Conservation (phyloP, 2,113 vertebrate species). For the Dendropsophus ebraccatus region DNA sequence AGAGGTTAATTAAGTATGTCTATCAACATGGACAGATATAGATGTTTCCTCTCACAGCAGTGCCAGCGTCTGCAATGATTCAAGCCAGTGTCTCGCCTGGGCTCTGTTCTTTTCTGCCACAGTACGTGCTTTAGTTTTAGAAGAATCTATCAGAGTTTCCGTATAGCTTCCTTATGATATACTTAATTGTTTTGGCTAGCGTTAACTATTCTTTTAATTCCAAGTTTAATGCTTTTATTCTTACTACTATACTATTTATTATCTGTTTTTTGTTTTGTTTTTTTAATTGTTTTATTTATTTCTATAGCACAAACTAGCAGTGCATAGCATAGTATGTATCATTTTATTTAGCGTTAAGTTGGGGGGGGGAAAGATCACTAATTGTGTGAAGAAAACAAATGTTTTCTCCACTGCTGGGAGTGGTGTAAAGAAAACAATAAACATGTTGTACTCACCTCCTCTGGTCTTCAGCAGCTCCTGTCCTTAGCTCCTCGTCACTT, state of each 20-base stretch:
- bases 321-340: background rate
- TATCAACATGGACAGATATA: conserved; percentile 80
- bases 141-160: conserved; percentile 3
- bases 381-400: no score
- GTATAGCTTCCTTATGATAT: background rate
- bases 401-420: no score
- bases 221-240: background rate
- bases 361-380: no score
- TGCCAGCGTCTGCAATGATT: conserved; percentile 74
- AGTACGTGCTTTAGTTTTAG: conserved; percentile 59
- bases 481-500: no score
- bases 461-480: no score
- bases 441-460: no score
- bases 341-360: background rate
- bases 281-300: background rate
- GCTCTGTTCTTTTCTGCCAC: conserved; percentile 46
- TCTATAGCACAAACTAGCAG: background rate
- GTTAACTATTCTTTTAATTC: no score
- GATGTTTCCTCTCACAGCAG: conserved; percentile 69
- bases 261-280: background rate
- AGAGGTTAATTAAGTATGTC: conserved; percentile 99
- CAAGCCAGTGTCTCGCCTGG: conserved; percentile 61
- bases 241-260: background rate
- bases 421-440: no score
- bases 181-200: no score